Percentiles rank a stretch among this genome's conserved stretches.
phyloP scores from a whole-genome alignment of 2,888 invertebrate species.

The Synanthedon myopaeformis region DNA sequence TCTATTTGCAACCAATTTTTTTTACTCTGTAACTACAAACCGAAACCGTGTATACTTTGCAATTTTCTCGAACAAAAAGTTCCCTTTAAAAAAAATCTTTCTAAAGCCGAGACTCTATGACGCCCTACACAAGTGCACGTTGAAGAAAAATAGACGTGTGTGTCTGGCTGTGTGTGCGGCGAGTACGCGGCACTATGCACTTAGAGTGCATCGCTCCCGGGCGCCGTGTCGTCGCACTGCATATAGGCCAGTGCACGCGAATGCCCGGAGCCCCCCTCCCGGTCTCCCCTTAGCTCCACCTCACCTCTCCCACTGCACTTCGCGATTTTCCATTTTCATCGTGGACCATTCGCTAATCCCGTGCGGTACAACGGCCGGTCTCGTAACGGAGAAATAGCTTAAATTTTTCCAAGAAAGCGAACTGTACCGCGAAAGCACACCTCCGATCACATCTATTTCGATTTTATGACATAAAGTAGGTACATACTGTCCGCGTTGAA shows the following conservation, averaged over 20 bases:
- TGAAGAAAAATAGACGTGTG: slow-evolving; percentile 51
- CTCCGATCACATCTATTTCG: too few relatives aligned
- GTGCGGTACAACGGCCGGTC: slow-evolving; percentile 13
- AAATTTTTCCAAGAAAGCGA: slow-evolving; percentile 37
- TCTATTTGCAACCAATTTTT: too few relatives aligned
- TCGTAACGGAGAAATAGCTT: neutral
- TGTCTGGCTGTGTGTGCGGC: slow-evolving; percentile 50
- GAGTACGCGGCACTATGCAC: slow-evolving; percentile 58
- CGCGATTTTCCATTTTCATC: slow-evolving; percentile 67
- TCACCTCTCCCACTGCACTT: slow-evolving; percentile 28
- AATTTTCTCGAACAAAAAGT: slow-evolving; percentile 47
- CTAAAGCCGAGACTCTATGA: slow-evolving; percentile 40
- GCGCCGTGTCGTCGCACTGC: slow-evolving; percentile 69
- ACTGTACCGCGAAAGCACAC: too few relatives aligned
- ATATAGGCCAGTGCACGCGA: slow-evolving; percentile 71
- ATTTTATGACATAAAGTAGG: too few relatives aligned
- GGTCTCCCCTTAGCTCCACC: slow-evolving; percentile 4
- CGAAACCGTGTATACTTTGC: slow-evolving; percentile 7
- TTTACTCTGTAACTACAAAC: too few relatives aligned
- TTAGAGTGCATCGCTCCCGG: slow-evolving; percentile 69
- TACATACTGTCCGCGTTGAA: too few relatives aligned
- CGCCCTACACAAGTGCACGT: slow-evolving; percentile 45
- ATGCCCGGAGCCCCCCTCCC: slow-evolving; percentile 43
- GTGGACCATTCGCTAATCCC: slow-evolving; percentile 49
- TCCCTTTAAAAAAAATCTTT: slow-evolving; percentile 44